These are phyloP conservation scores for Thera britannica DNA, from an alignment of 2,888 invertebrate genomes.

Conservation along the genomic window DNA sequence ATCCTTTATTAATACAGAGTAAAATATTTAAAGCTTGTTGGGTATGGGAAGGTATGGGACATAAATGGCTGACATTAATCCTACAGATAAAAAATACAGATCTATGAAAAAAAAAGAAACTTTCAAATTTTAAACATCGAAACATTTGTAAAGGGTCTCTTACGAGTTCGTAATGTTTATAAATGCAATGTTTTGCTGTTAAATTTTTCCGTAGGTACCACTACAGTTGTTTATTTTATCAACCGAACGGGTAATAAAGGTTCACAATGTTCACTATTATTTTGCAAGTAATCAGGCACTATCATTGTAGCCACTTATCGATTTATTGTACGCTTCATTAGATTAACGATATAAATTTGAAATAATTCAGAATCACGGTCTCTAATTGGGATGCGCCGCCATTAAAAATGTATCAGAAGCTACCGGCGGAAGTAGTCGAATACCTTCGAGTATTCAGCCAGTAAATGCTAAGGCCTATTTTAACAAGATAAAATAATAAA, in stretches of 20 bases:
- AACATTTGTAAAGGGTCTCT: too few relatives aligned
- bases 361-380: conserved; percentile 69
- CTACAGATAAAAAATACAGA: too few relatives aligned
- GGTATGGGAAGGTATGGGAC: too few relatives aligned
- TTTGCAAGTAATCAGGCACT: neutral
- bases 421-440: conserved; percentile 68
- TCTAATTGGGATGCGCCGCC: conserved; percentile 63
- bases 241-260: neutral
- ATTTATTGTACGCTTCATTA: conserved; percentile 40
- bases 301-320: neutral
- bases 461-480: conserved; percentile 5
- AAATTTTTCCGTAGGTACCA: too few relatives aligned
- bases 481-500: neutral
- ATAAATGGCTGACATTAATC: too few relatives aligned
- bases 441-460: conserved; percentile 46
- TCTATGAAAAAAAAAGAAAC: too few relatives aligned
- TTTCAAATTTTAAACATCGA: too few relatives aligned
- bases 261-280: too few relatives aligned
- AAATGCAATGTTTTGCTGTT: too few relatives aligned
- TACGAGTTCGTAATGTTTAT: too few relatives aligned
- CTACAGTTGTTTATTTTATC: neutral
- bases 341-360: conserved; percentile 50
- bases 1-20: too few relatives aligned
- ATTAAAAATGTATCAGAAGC: conserved; percentile 56
- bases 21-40: too few relatives aligned